Evolutionary conservation across 2,888 invertebrate species (phyloP), one percentile per base, ranked within the genome.

Genomic region (Idaea straminata): DNA sequence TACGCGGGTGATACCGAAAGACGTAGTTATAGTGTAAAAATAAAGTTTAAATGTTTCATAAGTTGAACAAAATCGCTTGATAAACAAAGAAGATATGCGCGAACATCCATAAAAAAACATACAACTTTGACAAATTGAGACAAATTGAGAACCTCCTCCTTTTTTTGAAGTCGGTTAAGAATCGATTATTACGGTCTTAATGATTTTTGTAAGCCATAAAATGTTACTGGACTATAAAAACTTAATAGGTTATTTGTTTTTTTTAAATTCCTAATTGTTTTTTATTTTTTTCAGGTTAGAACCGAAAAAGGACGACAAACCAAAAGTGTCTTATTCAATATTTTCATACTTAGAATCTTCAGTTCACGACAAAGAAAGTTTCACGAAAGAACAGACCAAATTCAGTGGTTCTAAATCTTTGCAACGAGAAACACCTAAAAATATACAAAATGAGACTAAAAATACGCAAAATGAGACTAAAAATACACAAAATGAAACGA

Each of bases 331-430:
- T 0, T 95, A 94, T 85, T 95, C 96, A 0, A 95, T 97, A 64
- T 98, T 97, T 77, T 96, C 97, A 74, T 96, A 96, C 70, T 83
- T 97, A 70, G 95, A 96, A 82, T 92, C 91, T 3, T 93, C 94
- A 0, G 83, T 94, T 0, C 94, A 94, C 72, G 91, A 91, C 36
- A 94, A 93, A 74, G 88, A 93, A 25, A 93, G 93, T 69, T 95
- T 94, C 68, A 83, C 89, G 0, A 90, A 87, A 73, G 92, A 93
- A 72, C 92, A 93, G 61, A 84, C 73, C 36, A 85, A 83, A 66
- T 91, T 91, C 68, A 89, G 92, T 66, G 92, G 92, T 0, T 91
- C 91, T 0, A 89, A 88, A 69, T 92, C 92, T 2, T 60, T 88
- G 3, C 59, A 68, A 15, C 69, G 65, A 13, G 62, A 72, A 16